A percentile compares a stretch with the other conserved stretches of the same genome.
These are phyloP conservation scores for Pandemis cinnamomeana DNA, from an alignment of 2,888 invertebrate genomes.

Conservation along the genomic window DNA sequence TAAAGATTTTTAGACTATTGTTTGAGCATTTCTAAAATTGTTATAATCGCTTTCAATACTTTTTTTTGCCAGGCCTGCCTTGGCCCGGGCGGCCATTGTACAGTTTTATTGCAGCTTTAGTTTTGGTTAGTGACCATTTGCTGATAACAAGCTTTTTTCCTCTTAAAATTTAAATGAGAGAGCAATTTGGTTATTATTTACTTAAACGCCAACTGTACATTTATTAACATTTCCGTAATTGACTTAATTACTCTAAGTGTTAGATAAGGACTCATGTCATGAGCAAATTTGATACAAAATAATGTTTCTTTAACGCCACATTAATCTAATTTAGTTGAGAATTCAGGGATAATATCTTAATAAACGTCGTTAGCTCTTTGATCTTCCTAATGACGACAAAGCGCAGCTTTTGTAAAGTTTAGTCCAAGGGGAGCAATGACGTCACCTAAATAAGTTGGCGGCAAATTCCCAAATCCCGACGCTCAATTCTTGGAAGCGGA, in stretches of 20 bases:
- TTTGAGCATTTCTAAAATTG: slow-evolving; percentile 73
- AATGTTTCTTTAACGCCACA: slow-evolving; percentile 10
- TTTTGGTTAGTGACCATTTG: slow-evolving; percentile 34
- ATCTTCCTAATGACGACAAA: not conserved
- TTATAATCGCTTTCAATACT: slow-evolving; percentile 71
- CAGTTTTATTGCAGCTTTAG: slow-evolving; percentile 68
- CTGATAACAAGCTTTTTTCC: slow-evolving; percentile 27
- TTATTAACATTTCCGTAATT: slow-evolving; percentile 16
- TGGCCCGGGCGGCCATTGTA: slow-evolving; percentile 60
- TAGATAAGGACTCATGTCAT: not conserved
- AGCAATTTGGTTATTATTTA: slow-evolving; percentile 8
- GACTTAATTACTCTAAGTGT: slow-evolving; percentile 10
- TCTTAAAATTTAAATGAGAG: slow-evolving; percentile 16
- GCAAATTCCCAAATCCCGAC: slow-evolving; percentile 46
- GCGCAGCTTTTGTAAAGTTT: not conserved
- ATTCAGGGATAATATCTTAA: not conserved
- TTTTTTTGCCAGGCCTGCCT: slow-evolving; percentile 57
- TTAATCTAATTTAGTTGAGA: not conserved
- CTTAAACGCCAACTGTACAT: slow-evolving; percentile 1
- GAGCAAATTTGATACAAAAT: slow-evolving; percentile 9
- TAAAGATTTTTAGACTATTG: slow-evolving; percentile 72
- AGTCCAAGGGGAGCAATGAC: slow-evolving; percentile 45
- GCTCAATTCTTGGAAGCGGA: slow-evolving; percentile 46
- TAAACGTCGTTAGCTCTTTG: slow-evolving; percentile 17
- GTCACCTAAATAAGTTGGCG: slow-evolving; percentile 48